Evolutionary conservation across 2,888 invertebrate genomes (phyloP).

Genomic region (Lissocephala sabroskyi): DNA sequence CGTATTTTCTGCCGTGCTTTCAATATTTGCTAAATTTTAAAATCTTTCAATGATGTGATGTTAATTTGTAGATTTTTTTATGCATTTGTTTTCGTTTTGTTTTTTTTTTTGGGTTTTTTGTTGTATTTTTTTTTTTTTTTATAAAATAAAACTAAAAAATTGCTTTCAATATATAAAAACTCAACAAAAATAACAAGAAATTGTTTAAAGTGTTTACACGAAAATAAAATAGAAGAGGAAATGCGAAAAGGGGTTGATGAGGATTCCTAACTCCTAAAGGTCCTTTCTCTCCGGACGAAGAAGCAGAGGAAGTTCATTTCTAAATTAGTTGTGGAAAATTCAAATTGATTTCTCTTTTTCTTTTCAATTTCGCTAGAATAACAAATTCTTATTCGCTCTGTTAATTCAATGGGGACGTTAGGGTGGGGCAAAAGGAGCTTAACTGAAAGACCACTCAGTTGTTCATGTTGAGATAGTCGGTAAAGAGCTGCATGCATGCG

Average conservation of each 20-base stretch:
- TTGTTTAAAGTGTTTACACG: conserved; percentile 29
- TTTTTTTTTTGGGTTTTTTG: conserved; percentile 38
- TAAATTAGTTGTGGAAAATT: conserved; percentile 12
- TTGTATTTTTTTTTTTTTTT: conserved; percentile 26
- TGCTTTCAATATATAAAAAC: conserved; percentile 39
- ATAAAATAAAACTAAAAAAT: conserved; percentile 48
- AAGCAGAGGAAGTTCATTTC: too few species aligned
- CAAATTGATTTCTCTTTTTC: conserved; percentile 18
- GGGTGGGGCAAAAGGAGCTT: too few species aligned
- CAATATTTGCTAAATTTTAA: conserved; percentile 27
- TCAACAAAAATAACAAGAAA: conserved; percentile 50
- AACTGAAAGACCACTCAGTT: conserved; percentile 72
- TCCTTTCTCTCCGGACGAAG: too few species aligned
- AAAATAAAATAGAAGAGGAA: conserved; percentile 21
- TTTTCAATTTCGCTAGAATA: conserved; percentile 41
- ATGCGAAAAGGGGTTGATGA: not conserved
- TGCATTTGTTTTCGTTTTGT: conserved; percentile 16
- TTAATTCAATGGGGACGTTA: too few species aligned
- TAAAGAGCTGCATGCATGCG: conserved; percentile 77
- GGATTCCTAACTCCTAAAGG: too few species aligned
- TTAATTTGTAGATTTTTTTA: conserved; percentile 15
- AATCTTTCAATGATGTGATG: conserved; percentile 44
- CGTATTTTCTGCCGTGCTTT: conserved; percentile 29
- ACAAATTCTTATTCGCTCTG: conserved; percentile 24
- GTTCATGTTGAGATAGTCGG: conserved; percentile 78